Evolutionary conservation across 1,140 invertebrate species (phyloP), one percentile per base, ranked within the genome.

Genomic region (Lordiphosa mommai): DNA sequence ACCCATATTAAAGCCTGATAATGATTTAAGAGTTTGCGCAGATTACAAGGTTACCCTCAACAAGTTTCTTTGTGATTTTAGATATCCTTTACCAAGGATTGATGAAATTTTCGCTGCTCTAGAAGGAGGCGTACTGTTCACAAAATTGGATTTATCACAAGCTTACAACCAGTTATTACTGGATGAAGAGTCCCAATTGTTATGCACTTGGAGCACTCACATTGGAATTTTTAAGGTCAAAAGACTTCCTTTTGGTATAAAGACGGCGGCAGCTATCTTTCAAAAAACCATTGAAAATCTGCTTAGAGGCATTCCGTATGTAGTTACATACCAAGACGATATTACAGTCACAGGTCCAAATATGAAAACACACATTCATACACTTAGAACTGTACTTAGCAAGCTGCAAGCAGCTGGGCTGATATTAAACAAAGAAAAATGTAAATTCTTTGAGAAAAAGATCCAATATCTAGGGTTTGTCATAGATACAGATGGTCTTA

Each of bases 11-110:
- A 89, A 90, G 53, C 55, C 77, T 2, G 74, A 91, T 61, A 88
- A 88, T 6, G 67, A 77, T 23, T 65, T 88, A 20, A 50, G 90
- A 17, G 85, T 91, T 23, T 90, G 90, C 63, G 87, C 73, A 2
- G 90, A 92, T 71, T 91, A 89, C 68, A 89, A 38, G n/a, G 34
- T 56, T 5, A n/a, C n/a, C n/a, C n/a, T 91, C 4, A 90, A 90
- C 56, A 79, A 63, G 43, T 59, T 52, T 10, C 40, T 89, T 17
- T 55, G 79, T 34, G 73, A 88, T n/a, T 71, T 88, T 20, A 33
- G 64, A 36, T 48, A 48, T 9, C 30, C 30, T 4, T 48, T 36
- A n/a, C 30, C 46, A 14, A 34, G 30, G 46, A 33, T 48, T 17
- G 32, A 48, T 17, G 16, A 17, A 17, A n/a, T n/a, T n/a, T n/a